phyloP scores from a whole-genome alignment of 2,888 invertebrate genomes.

The Acanthopleura granulata region DNA sequence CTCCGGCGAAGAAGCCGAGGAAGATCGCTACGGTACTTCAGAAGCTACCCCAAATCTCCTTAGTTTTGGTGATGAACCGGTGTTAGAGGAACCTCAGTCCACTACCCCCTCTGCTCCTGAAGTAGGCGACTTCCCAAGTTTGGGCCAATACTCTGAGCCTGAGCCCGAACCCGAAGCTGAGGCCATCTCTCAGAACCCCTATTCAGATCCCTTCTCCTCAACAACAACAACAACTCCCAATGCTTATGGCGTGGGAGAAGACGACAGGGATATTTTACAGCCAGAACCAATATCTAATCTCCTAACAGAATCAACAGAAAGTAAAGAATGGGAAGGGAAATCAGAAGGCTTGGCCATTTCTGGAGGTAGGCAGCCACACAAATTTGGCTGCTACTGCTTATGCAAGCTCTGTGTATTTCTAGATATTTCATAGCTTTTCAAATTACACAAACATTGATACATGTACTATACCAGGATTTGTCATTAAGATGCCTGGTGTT shows the following conservation, averaged over 20 bases:
- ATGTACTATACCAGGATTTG: too few species aligned
- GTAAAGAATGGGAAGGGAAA: conserved; percentile 4
- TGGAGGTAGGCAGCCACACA: conserved; percentile 16
- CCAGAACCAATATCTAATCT: conserved; percentile 7
- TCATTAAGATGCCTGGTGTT: too few species aligned
- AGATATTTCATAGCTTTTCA: too few species aligned
- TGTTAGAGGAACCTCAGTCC: conserved; percentile 9
- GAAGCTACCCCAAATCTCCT: conserved; percentile 34
- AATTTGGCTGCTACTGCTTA: background rate
- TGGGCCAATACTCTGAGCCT: background rate
- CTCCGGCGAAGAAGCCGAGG: conserved; percentile 52
- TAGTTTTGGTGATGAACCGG: conserved; percentile 20
- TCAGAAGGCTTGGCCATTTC: background rate
- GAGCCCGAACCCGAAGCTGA: background rate
- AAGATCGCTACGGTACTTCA: conserved; percentile 51
- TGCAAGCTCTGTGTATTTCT: background rate
- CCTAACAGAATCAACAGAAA: conserved; percentile 13
- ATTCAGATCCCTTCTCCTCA: background rate
- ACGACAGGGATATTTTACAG: background rate
- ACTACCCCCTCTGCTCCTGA: conserved; percentile 18
- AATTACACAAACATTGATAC: too few species aligned
- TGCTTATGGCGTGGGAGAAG: background rate
- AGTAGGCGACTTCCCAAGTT: background rate
- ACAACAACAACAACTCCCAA: conserved; percentile 7
- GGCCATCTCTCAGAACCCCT: background rate